Evolutionary conservation across 2,113 vertebrate species (phyloP).

Genomic region (Emydura subglobosa): DNA sequence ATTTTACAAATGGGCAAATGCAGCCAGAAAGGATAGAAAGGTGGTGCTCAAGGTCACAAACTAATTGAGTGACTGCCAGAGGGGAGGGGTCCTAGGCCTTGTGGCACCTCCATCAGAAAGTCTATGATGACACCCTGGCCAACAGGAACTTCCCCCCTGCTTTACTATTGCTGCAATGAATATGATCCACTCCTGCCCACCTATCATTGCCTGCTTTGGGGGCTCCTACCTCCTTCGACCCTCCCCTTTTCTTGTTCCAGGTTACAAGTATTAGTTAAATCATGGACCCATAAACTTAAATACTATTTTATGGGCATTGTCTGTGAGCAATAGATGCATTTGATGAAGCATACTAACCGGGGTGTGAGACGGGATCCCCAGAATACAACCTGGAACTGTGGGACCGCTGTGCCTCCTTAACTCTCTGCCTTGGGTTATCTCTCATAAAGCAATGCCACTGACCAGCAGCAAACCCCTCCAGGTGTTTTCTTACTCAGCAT

Average conservation of each 20-base stretch:
- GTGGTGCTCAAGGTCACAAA: not conserved
- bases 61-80: not conserved
- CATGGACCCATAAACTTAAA: too few species aligned
- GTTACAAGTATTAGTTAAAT: not conserved
- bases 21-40: not conserved
- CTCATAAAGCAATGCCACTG: too few species aligned
- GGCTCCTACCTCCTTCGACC: not conserved
- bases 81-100: not conserved
- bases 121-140: not conserved
- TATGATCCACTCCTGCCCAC: not conserved
- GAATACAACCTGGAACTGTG: too few species aligned
- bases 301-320: too few species aligned
- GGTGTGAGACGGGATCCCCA: not conserved
- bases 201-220: not conserved
- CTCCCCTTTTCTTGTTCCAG: not conserved
- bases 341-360: not conserved
- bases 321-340: not conserved
- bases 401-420: too few species aligned
- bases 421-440: too few species aligned
- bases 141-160: not conserved
- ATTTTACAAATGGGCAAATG: fast-evolving
- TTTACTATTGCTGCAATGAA: not conserved
- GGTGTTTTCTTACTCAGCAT: too few species aligned
- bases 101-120: not conserved
- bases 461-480: too few species aligned